Evolutionary conservation across 1,140 invertebrate genomes (phyloP), one percentile per base, ranked within the genome.

Genomic region (Magallana angulata): DNA sequence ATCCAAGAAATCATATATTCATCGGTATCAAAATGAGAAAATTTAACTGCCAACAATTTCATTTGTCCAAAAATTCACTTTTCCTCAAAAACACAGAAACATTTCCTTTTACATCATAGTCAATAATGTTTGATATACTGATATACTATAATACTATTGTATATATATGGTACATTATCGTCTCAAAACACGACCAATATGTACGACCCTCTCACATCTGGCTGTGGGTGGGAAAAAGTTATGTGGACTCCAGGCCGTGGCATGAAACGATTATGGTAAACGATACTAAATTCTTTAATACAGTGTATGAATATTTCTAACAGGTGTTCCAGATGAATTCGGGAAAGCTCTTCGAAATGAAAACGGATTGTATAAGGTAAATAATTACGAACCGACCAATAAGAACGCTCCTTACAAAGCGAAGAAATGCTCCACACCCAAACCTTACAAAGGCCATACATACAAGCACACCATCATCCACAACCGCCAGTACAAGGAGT

Each of bases 281-380:
- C n/a, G n/a, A 62, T 24, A 12, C n/a, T 24, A 24, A 11, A 62
- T 16, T 62, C 60, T 16, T 62, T 62, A 12, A 62, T 12, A 12
- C n/a, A 62, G 60, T 16, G n/a, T 12, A 4, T 12, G 60, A 62
- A 62, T 62, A 62, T 62, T 62, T 62, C n/a, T 7, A 18, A 71
- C 18, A 76, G 68, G 68, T 76, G 24, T 76, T 76, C 68, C 68
- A 30, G 24, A 76, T 76, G 68, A 76, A 12, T 76, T 48, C 36
- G 68, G 68, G 24, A 24, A 76, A 76, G 3, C 68, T 36, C 30
- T 76, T 7, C 18, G 68, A 76, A 30, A 11, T 8, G 24, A 76
- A 11, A 76, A 76, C 24, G 68, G 68, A 9, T 12, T 76, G 24
- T 76, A 76, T 2, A 76, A 76, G 36, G 24, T 30, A 76, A 30